Percentiles rank a stretch among this genome's conserved stretches.
Evolutionary conservation across 2,888 invertebrate genomes (phyloP).

Genomic region (Pyrrhia umbra): DNA sequence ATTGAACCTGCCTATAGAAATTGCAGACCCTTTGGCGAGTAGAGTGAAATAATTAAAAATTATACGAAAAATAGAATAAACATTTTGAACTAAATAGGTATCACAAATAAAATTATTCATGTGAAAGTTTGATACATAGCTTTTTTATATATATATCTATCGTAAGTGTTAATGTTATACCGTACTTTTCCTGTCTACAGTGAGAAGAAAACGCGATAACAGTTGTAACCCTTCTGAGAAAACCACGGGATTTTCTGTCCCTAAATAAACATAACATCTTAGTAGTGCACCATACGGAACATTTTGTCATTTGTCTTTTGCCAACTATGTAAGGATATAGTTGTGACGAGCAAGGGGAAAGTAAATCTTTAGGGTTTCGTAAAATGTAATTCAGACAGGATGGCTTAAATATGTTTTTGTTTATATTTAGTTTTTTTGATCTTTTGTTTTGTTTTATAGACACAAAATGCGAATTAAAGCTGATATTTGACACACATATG

Average conservation of each 20-base stretch:
- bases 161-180: slow-evolving; percentile 37
- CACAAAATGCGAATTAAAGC: no score
- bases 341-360: slow-evolving; percentile 36
- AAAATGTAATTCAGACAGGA: slow-evolving; percentile 19
- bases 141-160: background rate
- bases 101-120: no score
- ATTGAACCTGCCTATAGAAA: no score
- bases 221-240: slow-evolving; percentile 49
- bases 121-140: no score
- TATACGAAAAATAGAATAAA: background rate
- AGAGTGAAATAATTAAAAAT: background rate
- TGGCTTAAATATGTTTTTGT: slow-evolving; percentile 6
- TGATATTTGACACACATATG: no score
- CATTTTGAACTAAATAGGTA: background rate
- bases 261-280: slow-evolving; percentile 58
- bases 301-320: slow-evolving; percentile 58
- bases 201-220: slow-evolving; percentile 38
- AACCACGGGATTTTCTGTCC: slow-evolving; percentile 52
- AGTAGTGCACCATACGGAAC: slow-evolving; percentile 37
- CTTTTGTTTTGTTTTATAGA: background rate
- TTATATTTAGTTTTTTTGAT: background rate
- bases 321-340: slow-evolving; percentile 40
- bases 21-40: no score
- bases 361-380: slow-evolving; percentile 34
- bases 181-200: slow-evolving; percentile 29